A percentile compares a stretch with the other conserved stretches of the same genome.
phyloP scores from a whole-genome alignment of 2,797 vertebrate genomes.

The Neoniphon sammara region DNA sequence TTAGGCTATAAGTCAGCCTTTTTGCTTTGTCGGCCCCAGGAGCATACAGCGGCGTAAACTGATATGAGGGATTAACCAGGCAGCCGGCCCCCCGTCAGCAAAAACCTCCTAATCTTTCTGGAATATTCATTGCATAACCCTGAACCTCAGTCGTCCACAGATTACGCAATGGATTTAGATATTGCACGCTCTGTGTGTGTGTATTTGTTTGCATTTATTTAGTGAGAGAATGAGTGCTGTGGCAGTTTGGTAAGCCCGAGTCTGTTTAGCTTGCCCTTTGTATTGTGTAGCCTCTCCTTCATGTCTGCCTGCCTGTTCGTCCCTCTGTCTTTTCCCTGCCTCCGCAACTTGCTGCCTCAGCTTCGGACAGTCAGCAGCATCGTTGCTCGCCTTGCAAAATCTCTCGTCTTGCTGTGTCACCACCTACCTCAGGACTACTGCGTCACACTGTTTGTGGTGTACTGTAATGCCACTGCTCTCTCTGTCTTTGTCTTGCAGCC shows the following conservation, averaged over 20 bases:
- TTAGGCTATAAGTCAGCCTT: not conserved
- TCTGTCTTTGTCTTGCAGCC: slow-evolving; percentile 12
- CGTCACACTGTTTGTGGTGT: slow-evolving; percentile 16
- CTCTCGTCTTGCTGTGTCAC: slow-evolving; percentile 23
- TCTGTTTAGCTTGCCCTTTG: slow-evolving; percentile 34
- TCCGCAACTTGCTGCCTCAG: slow-evolving; percentile 38
- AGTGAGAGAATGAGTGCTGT: slow-evolving; percentile 3
- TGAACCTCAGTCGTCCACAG: slow-evolving; percentile 36
- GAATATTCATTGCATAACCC: slow-evolving; percentile 74
- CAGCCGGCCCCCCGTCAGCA: slow-evolving; percentile 20
- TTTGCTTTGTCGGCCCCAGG: slow-evolving; percentile 26
- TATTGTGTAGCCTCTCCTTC: slow-evolving; percentile 24
- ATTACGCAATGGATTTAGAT: slow-evolving; percentile 65
- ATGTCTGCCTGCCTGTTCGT: slow-evolving; percentile 43
- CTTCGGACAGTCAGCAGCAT: slow-evolving; percentile 49
- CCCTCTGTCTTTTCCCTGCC: slow-evolving; percentile 27
- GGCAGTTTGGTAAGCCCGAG: slow-evolving; percentile 24
- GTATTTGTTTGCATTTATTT: slow-evolving; percentile 24
- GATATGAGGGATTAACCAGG: slow-evolving; percentile 66
- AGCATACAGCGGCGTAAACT: slow-evolving; percentile 31
- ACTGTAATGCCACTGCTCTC: slow-evolving; percentile 9
- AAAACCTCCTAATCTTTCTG: slow-evolving; percentile 69
- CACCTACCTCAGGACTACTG: slow-evolving; percentile 24
- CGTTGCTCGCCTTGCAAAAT: slow-evolving; percentile 43
- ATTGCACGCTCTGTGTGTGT: slow-evolving; percentile 43